phyloP scores from a whole-genome alignment of 2,113 vertebrate genomes.

The Verasper variegatus region DNA sequence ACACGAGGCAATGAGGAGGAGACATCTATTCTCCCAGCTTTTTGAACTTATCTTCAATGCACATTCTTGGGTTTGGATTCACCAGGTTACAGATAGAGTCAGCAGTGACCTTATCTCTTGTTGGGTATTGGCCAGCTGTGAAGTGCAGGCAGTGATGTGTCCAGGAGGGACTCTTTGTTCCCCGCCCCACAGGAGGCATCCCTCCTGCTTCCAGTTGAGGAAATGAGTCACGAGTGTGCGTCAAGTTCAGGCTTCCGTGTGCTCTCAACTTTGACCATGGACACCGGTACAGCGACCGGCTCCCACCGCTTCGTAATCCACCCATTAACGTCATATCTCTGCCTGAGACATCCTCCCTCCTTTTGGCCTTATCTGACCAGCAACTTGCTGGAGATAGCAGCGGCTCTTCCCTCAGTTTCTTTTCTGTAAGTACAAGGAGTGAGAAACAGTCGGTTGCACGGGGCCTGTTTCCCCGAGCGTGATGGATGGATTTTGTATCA shows the following conservation, averaged over 20 bases:
- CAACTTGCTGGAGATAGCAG: constrained; percentile 31
- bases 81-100: background rate
- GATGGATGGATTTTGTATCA: constrained; percentile 60
- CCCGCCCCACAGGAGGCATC: constrained; percentile 70
- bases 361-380: constrained; percentile 40
- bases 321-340: constrained; percentile 57
- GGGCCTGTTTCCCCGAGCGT: constrained; percentile 16
- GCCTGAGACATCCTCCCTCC: constrained; percentile 22
- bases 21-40: background rate
- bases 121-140: constrained; percentile 47
- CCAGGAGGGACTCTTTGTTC: constrained; percentile 69
- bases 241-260: constrained; percentile 77
- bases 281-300: constrained; percentile 33
- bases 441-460: constrained; percentile 3
- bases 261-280: constrained; percentile 64
- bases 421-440: constrained; percentile 14
- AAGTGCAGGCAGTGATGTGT: constrained; percentile 34
- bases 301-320: constrained; percentile 28
- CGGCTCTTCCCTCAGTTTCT: constrained; percentile 16
- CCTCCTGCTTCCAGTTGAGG: constrained; percentile 74
- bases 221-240: constrained; percentile 78
- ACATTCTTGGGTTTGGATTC: constrained; percentile 20
- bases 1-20: constrained; percentile 20
- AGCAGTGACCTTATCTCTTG: constrained; percentile 36
- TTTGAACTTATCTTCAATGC: constrained; percentile 2